These are phyloP conservation scores for Eulemur albifrons DNA, from an alignment of 2,797 vertebrate species.

Conservation along the genomic window DNA sequence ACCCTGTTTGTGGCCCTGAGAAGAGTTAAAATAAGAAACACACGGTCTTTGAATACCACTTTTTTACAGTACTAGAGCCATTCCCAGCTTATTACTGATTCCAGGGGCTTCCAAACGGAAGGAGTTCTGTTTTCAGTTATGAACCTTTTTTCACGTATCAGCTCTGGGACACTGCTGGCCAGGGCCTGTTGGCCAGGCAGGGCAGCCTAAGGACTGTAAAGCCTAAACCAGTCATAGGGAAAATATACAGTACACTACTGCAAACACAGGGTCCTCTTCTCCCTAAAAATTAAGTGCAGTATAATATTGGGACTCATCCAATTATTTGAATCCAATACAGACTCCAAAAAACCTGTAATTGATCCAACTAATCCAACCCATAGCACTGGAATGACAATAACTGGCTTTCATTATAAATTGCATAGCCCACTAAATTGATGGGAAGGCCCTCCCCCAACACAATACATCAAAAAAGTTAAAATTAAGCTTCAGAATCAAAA, in stretches of 20 bases:
- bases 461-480: constrained; percentile 63
- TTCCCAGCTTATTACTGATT: constrained; percentile 50
- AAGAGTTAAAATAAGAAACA: constrained; percentile 80
- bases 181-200: constrained; percentile 17
- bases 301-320: neutral
- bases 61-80: constrained; percentile 29
- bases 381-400: constrained; percentile 52
- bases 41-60: constrained; percentile 36
- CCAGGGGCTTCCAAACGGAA: constrained; percentile 41
- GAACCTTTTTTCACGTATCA: constrained; percentile 46
- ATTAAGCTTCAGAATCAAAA: constrained; percentile 53
- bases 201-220: neutral
- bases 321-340: constrained; percentile 19
- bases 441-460: constrained; percentile 48
- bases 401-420: constrained; percentile 82
- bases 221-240: neutral
- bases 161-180: neutral
- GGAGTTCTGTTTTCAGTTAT: constrained; percentile 65
- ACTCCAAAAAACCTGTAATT: constrained; percentile 46
- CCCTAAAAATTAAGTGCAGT: neutral
- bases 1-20: constrained; percentile 64
- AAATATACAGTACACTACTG: neutral
- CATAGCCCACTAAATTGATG: constrained; percentile 46
- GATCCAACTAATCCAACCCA: constrained; percentile 51
- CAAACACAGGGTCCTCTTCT: neutral